phyloP scores from a whole-genome alignment of 2,888 invertebrate genomes.

The Ecliptopera silaceata region DNA sequence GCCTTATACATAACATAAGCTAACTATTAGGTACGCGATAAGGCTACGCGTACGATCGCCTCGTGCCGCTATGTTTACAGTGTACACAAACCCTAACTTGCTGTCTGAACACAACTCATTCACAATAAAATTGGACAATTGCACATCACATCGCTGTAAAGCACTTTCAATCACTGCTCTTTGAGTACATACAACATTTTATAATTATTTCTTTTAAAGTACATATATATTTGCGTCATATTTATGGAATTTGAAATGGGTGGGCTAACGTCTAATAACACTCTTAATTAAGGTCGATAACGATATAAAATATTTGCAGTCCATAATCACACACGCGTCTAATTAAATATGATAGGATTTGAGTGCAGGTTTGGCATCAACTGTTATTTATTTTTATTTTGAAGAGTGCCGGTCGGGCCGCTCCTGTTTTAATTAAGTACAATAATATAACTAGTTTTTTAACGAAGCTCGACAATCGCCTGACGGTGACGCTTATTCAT shows the following conservation, averaged over 20 bases:
- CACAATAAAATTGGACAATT: conserved; percentile 25
- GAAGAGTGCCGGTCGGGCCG: background rate
- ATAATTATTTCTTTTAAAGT: too few relatives aligned
- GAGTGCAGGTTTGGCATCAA: background rate
- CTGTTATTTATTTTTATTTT: background rate
- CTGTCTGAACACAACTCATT: conserved; percentile 35
- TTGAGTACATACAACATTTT: background rate
- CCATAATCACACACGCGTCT: too few relatives aligned
- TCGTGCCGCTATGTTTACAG: conserved; percentile 26
- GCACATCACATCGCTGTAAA: conserved; percentile 18
- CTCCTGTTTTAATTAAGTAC: background rate
- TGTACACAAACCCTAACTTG: conserved; percentile 26
- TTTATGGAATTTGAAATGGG: background rate
- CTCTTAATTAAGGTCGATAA: background rate
- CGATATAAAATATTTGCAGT: too few relatives aligned
- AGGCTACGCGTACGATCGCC: conserved; percentile 29
- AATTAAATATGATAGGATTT: background rate
- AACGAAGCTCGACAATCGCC: conserved; percentile 6
- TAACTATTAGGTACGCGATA: conserved; percentile 38
- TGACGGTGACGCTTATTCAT: background rate
- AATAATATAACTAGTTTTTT: background rate
- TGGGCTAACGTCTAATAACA: background rate
- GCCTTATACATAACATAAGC: conserved; percentile 21
- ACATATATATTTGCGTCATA: background rate
- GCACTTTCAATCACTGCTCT: conserved; percentile 4